Evolutionary conservation across 2,797 vertebrate species (phyloP).

Genomic region (Glossophaga mutica): DNA sequence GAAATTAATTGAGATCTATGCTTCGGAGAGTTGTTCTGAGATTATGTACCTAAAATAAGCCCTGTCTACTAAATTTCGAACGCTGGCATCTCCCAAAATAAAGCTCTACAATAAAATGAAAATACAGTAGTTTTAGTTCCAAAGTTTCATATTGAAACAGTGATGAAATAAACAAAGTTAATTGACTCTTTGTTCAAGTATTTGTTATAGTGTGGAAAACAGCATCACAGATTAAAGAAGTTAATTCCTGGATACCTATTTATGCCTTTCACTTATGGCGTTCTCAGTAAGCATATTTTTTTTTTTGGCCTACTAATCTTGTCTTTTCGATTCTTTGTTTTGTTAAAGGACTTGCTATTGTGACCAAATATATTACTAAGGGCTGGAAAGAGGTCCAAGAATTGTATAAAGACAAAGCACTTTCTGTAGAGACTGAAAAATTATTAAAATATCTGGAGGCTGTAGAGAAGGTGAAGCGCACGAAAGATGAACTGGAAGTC

Average conservation of each 20-base stretch:
- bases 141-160: background rate
- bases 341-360: conserved; percentile 87
- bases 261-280: background rate
- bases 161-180: background rate
- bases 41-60: background rate
- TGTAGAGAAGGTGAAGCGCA: conserved; percentile 92
- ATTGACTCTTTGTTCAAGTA: background rate
- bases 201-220: background rate
- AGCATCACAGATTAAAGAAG: background rate
- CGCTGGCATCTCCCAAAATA: background rate
- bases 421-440: conserved; percentile 87
- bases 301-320: conserved; percentile 44
- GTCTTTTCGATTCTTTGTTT: conserved; percentile 66
- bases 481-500: conserved; percentile 91
- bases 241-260: background rate
- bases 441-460: conserved; percentile 92
- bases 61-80: background rate
- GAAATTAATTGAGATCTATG: background rate
- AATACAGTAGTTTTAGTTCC: background rate
- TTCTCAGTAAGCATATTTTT: background rate
- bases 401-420: conserved; percentile 88
- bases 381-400: conserved; percentile 94
- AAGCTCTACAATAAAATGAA: background rate
- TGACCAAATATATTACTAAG: conserved; percentile 94
- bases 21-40: background rate